Evolutionary conservation across 2,113 vertebrate genomes (phyloP).

Genomic region (Collichthys lucidus): DNA sequence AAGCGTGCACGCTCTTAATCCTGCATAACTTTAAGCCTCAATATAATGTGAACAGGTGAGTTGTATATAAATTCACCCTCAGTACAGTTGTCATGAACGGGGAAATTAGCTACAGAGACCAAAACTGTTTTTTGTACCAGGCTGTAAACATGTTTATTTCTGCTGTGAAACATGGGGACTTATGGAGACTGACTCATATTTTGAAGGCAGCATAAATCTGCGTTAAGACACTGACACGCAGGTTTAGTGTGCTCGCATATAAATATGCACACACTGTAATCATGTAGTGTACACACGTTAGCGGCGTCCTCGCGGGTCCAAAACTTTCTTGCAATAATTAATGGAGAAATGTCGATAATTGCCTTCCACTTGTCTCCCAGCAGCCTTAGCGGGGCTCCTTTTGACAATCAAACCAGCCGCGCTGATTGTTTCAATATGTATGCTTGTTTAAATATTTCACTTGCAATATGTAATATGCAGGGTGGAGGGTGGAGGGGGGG

Average conservation of each 20-base stretch:
- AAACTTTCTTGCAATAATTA: conserved; percentile 42
- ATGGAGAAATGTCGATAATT: conserved; percentile 45
- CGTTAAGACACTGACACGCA: neutral
- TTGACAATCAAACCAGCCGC: conserved; percentile 30
- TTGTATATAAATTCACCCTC: no score
- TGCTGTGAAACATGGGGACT: no score
- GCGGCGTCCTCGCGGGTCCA: neutral
- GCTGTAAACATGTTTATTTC: no score
- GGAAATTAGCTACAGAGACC: no score
- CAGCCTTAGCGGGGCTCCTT: conserved; percentile 38
- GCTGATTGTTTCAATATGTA: conserved; percentile 49
- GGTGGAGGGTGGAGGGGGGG: neutral
- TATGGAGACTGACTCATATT: no score
- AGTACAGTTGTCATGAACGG: conserved; percentile 3
- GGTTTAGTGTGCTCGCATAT: neutral
- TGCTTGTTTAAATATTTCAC: conserved; percentile 66
- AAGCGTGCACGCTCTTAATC: no score
- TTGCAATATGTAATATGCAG: conserved; percentile 57
- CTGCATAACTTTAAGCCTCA: no score
- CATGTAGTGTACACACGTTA: neutral
- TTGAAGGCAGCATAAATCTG: neutral
- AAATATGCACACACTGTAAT: neutral
- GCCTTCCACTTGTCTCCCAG: conserved; percentile 32
- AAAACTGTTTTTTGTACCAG: no score
- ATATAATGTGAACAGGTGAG: no score